Evolutionary conservation across 2,113 vertebrate species (phyloP).

Genomic region (Astur gentilis): DNA sequence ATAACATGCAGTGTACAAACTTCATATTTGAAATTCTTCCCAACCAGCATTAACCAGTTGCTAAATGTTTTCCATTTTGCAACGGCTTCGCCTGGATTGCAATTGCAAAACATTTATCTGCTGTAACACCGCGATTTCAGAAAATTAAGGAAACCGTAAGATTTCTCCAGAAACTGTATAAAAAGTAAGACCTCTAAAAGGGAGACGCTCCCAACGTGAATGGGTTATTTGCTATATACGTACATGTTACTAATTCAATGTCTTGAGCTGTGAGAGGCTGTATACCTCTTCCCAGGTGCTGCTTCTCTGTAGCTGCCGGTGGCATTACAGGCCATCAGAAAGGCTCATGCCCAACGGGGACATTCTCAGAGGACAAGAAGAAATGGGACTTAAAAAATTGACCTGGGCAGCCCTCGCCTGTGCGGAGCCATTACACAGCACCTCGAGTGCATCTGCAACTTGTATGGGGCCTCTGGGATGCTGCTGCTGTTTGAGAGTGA

Average conservation of each 20-base stretch:
- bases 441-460: rapidly evolving
- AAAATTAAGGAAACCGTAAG: not conserved
- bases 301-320: not conserved
- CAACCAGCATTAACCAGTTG: not conserved
- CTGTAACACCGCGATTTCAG: not conserved
- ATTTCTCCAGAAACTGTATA: not conserved
- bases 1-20: not conserved
- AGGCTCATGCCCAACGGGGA: rapidly evolving
- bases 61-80: not conserved
- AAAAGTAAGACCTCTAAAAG: not conserved
- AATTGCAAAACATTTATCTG: not conserved
- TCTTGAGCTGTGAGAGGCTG: not conserved
- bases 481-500: no score
- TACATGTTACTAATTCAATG: no score
- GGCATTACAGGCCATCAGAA: not conserved
- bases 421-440: not conserved
- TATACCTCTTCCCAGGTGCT: not conserved
- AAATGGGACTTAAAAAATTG: not conserved
- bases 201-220: not conserved
- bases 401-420: not conserved
- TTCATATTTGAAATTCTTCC: not conserved
- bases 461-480: not conserved
- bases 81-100: not conserved
- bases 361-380: not conserved
- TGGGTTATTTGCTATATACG: rapidly evolving